Conservation (phyloP, 2,797 vertebrate species). For the Ispidina picta region DNA sequence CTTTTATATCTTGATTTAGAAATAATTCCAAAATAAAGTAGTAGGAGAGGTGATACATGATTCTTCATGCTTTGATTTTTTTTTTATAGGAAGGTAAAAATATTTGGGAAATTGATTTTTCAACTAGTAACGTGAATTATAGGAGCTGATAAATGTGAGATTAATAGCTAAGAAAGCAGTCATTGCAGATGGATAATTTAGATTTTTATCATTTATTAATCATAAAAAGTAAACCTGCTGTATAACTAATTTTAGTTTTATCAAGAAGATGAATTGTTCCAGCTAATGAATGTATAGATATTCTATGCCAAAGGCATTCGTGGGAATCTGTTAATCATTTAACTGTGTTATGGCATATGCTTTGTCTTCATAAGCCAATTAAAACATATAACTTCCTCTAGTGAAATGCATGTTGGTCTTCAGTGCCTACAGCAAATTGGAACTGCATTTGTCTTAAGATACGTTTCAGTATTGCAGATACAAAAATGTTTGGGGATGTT, state of each 20-base stretch:
- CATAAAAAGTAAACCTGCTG: conserved; percentile 82
- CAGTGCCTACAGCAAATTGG: conserved; percentile 74
- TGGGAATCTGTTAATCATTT: conserved; percentile 83
- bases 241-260: conserved; percentile 85
- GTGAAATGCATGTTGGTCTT: conserved; percentile 73
- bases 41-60: conserved; percentile 26
- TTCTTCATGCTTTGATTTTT: conserved; percentile 35
- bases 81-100: conserved; percentile 68
- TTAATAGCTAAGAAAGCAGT: conserved; percentile 78
- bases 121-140: conserved; percentile 67
- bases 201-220: conserved; percentile 84
- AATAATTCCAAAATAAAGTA: conserved; percentile 27
- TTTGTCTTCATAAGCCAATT: conserved; percentile 83
- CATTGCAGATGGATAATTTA: conserved; percentile 82
- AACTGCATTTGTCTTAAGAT: conserved; percentile 75
- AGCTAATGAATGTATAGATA: conserved; percentile 82
- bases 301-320: conserved; percentile 80
- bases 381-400: conserved; percentile 77
- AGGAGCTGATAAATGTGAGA: conserved; percentile 78
- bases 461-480: conserved; percentile 19
- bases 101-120: conserved; percentile 75
- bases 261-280: conserved; percentile 82
- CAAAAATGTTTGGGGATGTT: not conserved
- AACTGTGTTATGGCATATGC: conserved; percentile 82
- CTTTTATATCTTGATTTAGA: conserved; percentile 40